Percentiles rank a stretch among this genome's conserved stretches.
phyloP scores from a whole-genome alignment of 2,113 vertebrate genomes.

The Brachyhypopomus occidentalis region DNA sequence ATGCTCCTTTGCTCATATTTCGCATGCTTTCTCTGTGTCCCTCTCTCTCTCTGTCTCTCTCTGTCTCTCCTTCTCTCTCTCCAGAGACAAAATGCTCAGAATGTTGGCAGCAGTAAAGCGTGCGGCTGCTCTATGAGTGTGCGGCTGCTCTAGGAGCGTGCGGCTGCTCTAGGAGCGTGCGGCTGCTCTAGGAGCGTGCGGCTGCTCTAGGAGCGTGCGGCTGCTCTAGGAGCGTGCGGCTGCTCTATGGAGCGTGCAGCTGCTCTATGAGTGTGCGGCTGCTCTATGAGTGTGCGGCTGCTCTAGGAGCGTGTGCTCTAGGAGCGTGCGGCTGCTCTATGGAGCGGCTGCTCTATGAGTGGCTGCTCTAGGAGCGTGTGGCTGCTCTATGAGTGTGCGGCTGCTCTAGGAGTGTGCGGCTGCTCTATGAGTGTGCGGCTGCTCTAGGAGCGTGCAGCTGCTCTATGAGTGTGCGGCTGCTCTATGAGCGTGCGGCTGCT shows the following conservation, averaged over 20 bases:
- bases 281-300: neutral
- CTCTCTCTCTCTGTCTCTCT: conserved; percentile 26
- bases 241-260: no score
- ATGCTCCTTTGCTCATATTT: conserved; percentile 3
- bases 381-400: neutral
- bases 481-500: neutral
- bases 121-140: no score
- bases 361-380: no score
- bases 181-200: neutral
- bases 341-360: neutral
- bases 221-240: neutral
- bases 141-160: neutral
- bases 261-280: no score
- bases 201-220: neutral
- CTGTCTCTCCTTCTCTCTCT: no score
- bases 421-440: no score
- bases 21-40: conserved; percentile 28
- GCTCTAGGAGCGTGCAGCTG: no score
- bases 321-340: no score
- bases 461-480: no score
- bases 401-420: neutral
- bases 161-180: neutral
- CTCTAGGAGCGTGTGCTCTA: neutral
- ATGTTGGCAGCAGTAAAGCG: neutral
- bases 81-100: neutral